Evolutionary conservation across 2,797 vertebrate species (phyloP).

Genomic region (Hirundo rustica): DNA sequence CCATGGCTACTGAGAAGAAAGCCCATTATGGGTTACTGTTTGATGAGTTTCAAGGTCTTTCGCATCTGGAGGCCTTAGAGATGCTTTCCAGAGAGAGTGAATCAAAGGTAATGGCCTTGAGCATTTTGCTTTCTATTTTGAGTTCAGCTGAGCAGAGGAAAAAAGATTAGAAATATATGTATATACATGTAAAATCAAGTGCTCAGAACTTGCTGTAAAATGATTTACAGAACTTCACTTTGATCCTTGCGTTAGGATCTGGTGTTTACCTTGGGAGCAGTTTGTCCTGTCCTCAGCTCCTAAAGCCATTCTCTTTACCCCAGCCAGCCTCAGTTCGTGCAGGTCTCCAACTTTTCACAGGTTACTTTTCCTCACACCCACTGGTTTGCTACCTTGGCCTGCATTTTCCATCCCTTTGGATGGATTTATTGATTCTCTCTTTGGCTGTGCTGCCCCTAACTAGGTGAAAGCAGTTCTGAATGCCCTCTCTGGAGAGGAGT

Average conservation of each 20-base stretch:
- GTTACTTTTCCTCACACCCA: neutral
- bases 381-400: neutral
- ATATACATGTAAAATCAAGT: slow-evolving; percentile 17
- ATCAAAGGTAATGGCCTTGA: slow-evolving; percentile 84
- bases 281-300: neutral
- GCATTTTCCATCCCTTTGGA: neutral
- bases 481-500: slow-evolving; percentile 86
- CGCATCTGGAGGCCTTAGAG: slow-evolving; percentile 96
- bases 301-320: neutral
- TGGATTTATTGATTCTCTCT: slow-evolving; percentile 1
- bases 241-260: neutral
- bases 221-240: neutral
- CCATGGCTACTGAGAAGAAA: slow-evolving; percentile 82
- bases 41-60: slow-evolving; percentile 96
- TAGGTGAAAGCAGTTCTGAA: slow-evolving; percentile 90
- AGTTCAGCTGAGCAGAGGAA: slow-evolving; percentile 20
- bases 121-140: slow-evolving; percentile 58
- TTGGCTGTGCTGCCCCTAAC: slow-evolving; percentile 15
- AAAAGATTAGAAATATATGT: neutral
- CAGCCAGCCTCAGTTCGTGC: neutral
- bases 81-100: slow-evolving; percentile 94
- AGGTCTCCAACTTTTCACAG: neutral
- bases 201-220: neutral
- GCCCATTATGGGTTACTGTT: slow-evolving; percentile 97
- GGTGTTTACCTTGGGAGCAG: neutral